Percentiles rank a stretch among this genome's conserved stretches.
Conservation (phyloP, 2,888 invertebrate genomes). For the Cryptocephalus primarius region DNA sequence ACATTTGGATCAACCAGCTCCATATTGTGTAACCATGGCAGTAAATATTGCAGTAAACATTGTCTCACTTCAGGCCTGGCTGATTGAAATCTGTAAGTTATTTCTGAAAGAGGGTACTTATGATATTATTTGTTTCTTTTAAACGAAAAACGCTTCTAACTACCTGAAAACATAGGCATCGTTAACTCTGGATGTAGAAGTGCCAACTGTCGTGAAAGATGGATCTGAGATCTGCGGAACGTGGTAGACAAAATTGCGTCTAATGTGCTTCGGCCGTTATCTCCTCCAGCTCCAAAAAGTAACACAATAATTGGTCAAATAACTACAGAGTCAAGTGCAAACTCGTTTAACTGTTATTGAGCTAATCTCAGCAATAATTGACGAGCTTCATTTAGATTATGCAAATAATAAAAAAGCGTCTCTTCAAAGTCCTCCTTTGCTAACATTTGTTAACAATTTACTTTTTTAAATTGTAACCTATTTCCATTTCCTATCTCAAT, state of each 20-base stretch:
- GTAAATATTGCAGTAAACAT: constrained; percentile 78
- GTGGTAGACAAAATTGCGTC: constrained; percentile 79
- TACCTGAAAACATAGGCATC: constrained; percentile 99
- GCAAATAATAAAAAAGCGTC: no score
- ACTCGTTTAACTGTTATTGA: background rate
- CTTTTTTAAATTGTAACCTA: no score
- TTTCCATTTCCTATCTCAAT: no score
- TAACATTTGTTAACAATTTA: no score
- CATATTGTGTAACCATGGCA: constrained; percentile 98
- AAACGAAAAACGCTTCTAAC: constrained; percentile 12
- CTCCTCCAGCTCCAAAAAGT: constrained; percentile 40
- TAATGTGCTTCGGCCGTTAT: constrained; percentile 60
- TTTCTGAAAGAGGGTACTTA: constrained; percentile 57
- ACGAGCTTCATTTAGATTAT: no score
- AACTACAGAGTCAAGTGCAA: background rate
- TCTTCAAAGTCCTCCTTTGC: no score
- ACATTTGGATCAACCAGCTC: constrained; percentile 95
- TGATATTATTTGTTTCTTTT: constrained; percentile 4
- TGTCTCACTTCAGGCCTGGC: constrained; percentile 89
- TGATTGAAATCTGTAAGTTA: constrained; percentile 92
- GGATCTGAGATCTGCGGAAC: constrained; percentile 87
- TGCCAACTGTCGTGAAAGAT: constrained; percentile 84
- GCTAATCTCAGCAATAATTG: no score
- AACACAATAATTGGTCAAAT: background rate
- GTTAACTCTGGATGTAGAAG: constrained; percentile 93